These are phyloP conservation scores for Xenopus laevis DNA, from an alignment of 2,113 vertebrate genomes.

Conservation along the genomic window DNA sequence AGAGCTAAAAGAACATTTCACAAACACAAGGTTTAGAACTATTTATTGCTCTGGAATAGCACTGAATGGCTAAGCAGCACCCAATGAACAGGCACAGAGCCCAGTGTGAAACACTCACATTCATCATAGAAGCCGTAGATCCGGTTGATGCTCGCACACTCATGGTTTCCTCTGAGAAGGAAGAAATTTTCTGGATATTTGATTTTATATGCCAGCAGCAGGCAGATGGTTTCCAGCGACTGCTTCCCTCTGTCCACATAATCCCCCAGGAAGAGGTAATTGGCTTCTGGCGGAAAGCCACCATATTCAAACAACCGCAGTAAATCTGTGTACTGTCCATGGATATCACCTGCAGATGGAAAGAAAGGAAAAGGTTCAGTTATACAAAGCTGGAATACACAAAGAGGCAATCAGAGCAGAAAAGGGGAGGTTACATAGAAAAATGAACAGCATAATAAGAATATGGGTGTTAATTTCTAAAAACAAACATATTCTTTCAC, in stretches of 20 bases:
- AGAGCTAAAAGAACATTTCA: too few species aligned
- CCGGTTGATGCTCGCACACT: conserved; percentile 97
- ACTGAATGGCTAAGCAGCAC: too few species aligned
- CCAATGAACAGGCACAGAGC: too few species aligned
- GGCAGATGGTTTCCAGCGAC: conserved; percentile 96
- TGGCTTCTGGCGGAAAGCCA: conserved; percentile 95
- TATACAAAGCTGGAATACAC: too few species aligned
- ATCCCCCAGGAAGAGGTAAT: conserved; percentile 97
- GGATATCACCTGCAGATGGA: conserved; percentile 83
- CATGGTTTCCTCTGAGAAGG: conserved; percentile 93
- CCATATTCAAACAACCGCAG: conserved; percentile 96
- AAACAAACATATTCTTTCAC: too few species aligned
- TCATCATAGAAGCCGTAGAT: conserved; percentile 95
- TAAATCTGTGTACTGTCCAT: conserved; percentile 97
- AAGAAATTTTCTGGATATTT: conserved; percentile 99
- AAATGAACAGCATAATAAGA: too few species aligned
- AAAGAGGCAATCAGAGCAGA: too few species aligned
- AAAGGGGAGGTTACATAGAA: too few species aligned
- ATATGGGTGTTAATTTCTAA: too few species aligned
- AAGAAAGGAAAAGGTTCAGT: background rate
- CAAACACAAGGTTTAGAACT: too few species aligned
- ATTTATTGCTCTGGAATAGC: too few species aligned
- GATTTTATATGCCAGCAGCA: conserved; percentile 96
- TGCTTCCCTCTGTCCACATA: conserved; percentile 98
- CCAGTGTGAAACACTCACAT: conserved; percentile 70